Evolutionary conservation across 2,888 invertebrate species (phyloP).

Genomic region (Drosophila sordidula): DNA sequence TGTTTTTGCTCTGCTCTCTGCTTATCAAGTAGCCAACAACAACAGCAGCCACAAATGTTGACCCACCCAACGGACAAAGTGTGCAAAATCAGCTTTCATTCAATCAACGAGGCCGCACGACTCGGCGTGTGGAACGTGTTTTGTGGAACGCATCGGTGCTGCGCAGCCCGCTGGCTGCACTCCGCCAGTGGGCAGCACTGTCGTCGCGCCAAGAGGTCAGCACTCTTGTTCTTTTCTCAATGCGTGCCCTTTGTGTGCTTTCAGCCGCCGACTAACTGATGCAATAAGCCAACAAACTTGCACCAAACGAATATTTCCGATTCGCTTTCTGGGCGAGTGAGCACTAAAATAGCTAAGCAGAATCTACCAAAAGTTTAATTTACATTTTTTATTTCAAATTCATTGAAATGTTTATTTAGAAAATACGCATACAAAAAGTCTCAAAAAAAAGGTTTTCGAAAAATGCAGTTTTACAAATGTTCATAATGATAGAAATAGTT

Average conservation of each 20-base stretch:
- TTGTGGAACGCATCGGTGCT: conserved; percentile 24
- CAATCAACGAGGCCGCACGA: conserved; percentile 22
- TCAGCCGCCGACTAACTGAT: conserved; percentile 21
- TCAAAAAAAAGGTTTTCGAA: conserved; percentile 22
- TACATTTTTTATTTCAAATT: no score
- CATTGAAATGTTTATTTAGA: conserved; percentile 42
- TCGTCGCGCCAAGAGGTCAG: background rate
- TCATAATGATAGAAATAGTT: conserved; percentile 19
- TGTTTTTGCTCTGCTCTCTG: conserved; percentile 9
- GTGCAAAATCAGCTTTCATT: conserved; percentile 48
- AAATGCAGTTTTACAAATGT: conserved; percentile 21
- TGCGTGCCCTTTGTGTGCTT: background rate
- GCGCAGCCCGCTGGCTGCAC: background rate
- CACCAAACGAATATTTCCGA: background rate
- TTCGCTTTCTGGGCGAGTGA: no score
- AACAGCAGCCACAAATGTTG: conserved; percentile 3
- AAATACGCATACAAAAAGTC: conserved; percentile 35
- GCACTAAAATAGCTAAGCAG: no score
- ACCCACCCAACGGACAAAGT: conserved; percentile 11
- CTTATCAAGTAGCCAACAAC: conserved; percentile 36
- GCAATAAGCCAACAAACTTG: conserved; percentile 27
- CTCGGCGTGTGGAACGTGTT: conserved; percentile 17
- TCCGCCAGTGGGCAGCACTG: conserved; percentile 2
- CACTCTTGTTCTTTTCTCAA: background rate
- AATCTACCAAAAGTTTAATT: no score